Evolutionary conservation across 2,888 invertebrate species (phyloP), one percentile per base, ranked within the genome.

Genomic region (Perizoma flavofasciatum): DNA sequence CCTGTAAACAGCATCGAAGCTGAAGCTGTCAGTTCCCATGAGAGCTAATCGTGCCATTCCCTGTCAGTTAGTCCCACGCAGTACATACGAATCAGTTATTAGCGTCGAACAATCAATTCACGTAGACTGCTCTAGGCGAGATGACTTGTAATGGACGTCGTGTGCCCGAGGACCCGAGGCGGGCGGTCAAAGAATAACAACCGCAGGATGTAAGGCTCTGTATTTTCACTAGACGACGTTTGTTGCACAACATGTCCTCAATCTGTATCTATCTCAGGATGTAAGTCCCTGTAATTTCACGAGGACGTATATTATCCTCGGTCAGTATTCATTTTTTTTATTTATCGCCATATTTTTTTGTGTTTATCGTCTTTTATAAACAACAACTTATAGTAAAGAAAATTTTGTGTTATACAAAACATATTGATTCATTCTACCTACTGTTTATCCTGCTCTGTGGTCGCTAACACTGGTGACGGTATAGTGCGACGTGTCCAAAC

Each of bases 121-220:
- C 72, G 69, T 70, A 72, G 71, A 73, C 71, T 57, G 71, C 66
- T 72, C 68, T 68, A 63, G 66, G 67, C 52, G 69, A 73, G 72
- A 74, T 74, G 73, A 74, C 73, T 77, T 72, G 70, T 77, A 78
- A 80, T 78, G 69, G 77, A 65, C 73, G 67, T 71, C 67, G 70
- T 69, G 68, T 60, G 66, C 69, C 68, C 61, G 52, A 63, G 70
- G 53, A 50, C 64, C 33, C 49, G 51, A 49, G 58, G 56, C 4
- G 40, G 9, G n/a, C n/a, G 44, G 35, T 35, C 43, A 34, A 9
- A 44, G 55, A 2, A 5, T 11, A 35, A 2, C 10, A 7, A 47
- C 6, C 1, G 5, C 47, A 59, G 59, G 44, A 55, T 34, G 11
- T 32, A 35, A 35, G 7, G 22, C 22, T 22, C 3, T 22, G 22